A percentile compares a stretch with the other conserved stretches of the same genome.
phyloP scores from a whole-genome alignment of 35 echinoderm and acorn worm species.

The Ophiothrix spiculata region DNA sequence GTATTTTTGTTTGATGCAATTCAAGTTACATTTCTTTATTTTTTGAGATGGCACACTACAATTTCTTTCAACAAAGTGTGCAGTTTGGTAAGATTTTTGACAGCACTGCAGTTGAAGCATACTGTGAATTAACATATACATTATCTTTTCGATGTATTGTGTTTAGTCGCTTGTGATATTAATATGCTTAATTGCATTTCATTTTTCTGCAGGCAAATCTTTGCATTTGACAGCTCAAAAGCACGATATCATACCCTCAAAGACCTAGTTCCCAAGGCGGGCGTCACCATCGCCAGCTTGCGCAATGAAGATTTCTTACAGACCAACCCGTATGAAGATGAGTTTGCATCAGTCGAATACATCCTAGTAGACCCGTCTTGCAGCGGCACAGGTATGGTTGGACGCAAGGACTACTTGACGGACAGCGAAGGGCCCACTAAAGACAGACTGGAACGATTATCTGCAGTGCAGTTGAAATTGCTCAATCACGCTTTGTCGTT shows the following conservation, averaged over 20 bases:
- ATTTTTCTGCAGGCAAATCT: slow-evolving; percentile 64
- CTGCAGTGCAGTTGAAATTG: slow-evolving; percentile 53
- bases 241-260: slow-evolving; percentile 51
- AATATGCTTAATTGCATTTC: background rate
- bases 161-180: too few relatives aligned
- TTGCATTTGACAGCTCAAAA: slow-evolving; percentile 74
- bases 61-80: background rate
- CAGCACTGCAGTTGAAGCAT: too few relatives aligned
- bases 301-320: slow-evolving; percentile 70
- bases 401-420: slow-evolving; percentile 63
- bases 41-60: background rate
- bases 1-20: too few relatives aligned
- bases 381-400: slow-evolving; percentile 82
- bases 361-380: slow-evolving; percentile 92
- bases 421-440: slow-evolving; percentile 5
- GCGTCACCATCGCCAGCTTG: slow-evolving; percentile 46
- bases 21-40: background rate
- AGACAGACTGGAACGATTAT: slow-evolving; percentile 52
- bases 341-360: slow-evolving; percentile 49
- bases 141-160: background rate
- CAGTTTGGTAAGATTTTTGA: too few relatives aligned
- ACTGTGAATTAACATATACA: background rate
- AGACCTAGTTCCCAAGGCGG: slow-evolving; percentile 29
- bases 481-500: slow-evolving; percentile 81
- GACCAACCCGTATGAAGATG: slow-evolving; percentile 40